Evolutionary conservation across 2,113 vertebrate species (phyloP), one percentile per base, ranked within the genome.

Genomic region (Anhinga rufa): DNA sequence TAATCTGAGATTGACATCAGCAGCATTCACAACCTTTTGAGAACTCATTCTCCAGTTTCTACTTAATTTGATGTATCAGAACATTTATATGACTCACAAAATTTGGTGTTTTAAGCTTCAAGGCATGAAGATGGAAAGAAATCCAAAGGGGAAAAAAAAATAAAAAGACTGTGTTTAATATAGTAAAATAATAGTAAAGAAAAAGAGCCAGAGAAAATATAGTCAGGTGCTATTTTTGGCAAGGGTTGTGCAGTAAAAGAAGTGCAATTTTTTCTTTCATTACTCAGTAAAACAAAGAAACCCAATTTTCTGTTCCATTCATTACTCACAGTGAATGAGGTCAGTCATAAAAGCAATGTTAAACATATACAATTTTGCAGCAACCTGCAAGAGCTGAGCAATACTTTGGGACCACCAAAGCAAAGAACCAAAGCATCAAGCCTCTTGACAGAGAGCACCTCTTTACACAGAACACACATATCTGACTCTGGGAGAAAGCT

Each of bases 61-160:
- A 91, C 96, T 97, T 97, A 97, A 98, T 98, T 97, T 97, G 90
- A 96, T 93, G 96, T 95, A 95, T 96, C 81, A 64, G 91, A 95
- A 96, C 81, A 94, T 81, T 97, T 97, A 83, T 75, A 83, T 97
- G 98, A 98, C 89, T 98, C 98, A 98, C 38, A 91, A 75, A 95
- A 94, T 52, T 95, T 85, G 49, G 66, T 82, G 88, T 85, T 95
- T 94, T 52, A 92, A 93, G 97, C 92, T 90, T 93, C 88, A 75
- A 90, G 88, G 93, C 88, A 96, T 86, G 96, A 90, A 95, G 66
- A 83, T 2, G 4, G 77, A 90, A 87, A 77, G 71, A 86, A 93
- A 80, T 69, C 80, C 84, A 86, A 96, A 87, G 54, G 58, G 64
- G 24, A 68, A 64, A 97, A 97, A 77, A 90, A 77, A 95, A 29